A percentile compares a stretch with the other conserved stretches of the same genome.
phyloP scores from a whole-genome alignment of 2,888 invertebrate species.

The Drosophila fungiperda region DNA sequence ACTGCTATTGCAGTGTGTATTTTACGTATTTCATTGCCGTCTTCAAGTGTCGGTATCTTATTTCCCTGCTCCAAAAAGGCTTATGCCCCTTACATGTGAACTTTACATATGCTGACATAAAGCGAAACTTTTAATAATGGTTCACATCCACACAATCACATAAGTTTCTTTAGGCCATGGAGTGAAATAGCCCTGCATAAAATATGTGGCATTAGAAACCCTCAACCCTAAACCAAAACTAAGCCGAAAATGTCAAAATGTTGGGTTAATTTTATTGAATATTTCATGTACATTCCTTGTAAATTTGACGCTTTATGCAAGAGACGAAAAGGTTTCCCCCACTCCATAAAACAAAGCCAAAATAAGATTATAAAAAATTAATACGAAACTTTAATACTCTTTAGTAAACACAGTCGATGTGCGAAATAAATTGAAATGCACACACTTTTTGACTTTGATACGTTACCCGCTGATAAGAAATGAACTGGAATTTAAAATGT shows the following conservation, averaged over 20 bases:
- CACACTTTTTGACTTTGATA: neutral
- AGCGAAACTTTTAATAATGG: conserved; percentile 19
- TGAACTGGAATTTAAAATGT: neutral
- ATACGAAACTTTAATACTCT: conserved; percentile 40
- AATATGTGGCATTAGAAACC: conserved; percentile 39
- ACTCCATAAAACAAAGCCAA: conserved; percentile 47
- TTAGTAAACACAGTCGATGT: neutral
- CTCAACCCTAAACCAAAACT: neutral
- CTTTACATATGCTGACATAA: conserved; percentile 31
- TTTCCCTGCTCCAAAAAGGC: conserved; percentile 4
- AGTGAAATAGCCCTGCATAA: conserved; percentile 37
- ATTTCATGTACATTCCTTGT: conserved; percentile 61
- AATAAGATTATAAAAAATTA: conserved; percentile 5
- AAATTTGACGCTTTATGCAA: conserved; percentile 53
- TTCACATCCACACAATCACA: neutral
- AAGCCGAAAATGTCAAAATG: conserved; percentile 44
- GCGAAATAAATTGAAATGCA: neutral
- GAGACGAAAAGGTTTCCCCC: conserved; percentile 39
- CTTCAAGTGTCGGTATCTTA: conserved; percentile 31
- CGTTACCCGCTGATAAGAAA: neutral
- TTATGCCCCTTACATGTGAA: conserved; percentile 26
- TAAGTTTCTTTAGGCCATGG: conserved; percentile 23
- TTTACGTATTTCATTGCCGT: conserved; percentile 31
- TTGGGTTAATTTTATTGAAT: conserved; percentile 54
- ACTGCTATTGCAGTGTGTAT: conserved; percentile 26